Evolutionary conservation across 1,140 invertebrate genomes (phyloP).

Genomic region (Tetranychus urticae): DNA sequence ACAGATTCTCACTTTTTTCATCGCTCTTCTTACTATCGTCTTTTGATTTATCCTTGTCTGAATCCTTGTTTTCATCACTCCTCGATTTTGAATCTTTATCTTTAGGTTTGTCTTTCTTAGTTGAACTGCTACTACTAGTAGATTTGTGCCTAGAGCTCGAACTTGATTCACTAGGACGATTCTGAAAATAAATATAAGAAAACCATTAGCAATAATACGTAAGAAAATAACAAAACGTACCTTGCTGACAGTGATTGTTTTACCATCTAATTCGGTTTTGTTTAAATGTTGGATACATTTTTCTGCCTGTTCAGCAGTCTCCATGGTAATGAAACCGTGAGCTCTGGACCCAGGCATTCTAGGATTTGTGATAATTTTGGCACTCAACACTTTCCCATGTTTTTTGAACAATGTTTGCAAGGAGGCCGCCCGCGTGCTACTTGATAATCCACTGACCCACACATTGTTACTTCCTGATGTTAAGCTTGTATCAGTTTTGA

Average conservation of each 20-base stretch:
- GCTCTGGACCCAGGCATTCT: constrained; percentile 65
- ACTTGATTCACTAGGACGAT: background rate
- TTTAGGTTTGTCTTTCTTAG: background rate
- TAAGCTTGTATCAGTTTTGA: too few species aligned
- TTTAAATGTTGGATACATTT: constrained; percentile 71
- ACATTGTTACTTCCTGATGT: constrained; percentile 29
- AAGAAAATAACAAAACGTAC: background rate
- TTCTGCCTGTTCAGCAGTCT: constrained; percentile 55
- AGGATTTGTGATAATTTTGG: constrained; percentile 87
- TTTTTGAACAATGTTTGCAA: constrained; percentile 71
- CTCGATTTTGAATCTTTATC: background rate
- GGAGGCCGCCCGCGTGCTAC: constrained; percentile 66
- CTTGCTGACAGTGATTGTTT: constrained; percentile 42
- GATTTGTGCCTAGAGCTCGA: background rate
- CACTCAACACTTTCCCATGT: constrained; percentile 71
- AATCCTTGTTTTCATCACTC: background rate
- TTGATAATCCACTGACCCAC: constrained; percentile 75
- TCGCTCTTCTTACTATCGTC: too few species aligned
- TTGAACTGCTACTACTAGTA: background rate
- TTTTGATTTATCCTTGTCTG: too few species aligned
- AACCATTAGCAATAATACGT: background rate
- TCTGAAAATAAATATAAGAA: background rate
- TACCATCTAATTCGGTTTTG: constrained; percentile 66
- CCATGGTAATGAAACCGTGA: constrained; percentile 87
- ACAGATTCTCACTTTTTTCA: too few species aligned